phyloP scores from a whole-genome alignment of 2,113 vertebrate genomes.

The Eptesicus fuscus region DNA sequence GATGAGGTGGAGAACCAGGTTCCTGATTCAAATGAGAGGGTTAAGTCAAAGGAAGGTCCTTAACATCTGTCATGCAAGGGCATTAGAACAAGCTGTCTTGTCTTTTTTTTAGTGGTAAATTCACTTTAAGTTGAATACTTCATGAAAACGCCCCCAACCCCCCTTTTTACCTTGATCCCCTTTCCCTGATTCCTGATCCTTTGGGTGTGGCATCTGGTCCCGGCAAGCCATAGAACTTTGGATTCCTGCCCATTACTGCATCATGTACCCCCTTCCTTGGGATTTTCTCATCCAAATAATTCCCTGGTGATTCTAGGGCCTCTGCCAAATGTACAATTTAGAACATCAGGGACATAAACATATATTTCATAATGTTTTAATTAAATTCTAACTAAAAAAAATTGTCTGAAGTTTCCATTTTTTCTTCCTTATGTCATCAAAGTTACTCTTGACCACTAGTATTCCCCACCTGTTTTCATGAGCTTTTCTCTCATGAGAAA shows the following conservation, averaged over 20 bases:
- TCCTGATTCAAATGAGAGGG: background rate
- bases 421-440: background rate
- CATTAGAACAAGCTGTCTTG: too few relatives aligned
- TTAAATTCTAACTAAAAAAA: background rate
- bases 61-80: background rate
- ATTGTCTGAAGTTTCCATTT: background rate
- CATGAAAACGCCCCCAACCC: too few relatives aligned
- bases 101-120: too few relatives aligned
- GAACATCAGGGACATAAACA: background rate
- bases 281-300: background rate
- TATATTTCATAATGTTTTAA: background rate
- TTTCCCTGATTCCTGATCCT: background rate
- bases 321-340: background rate
- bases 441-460: background rate
- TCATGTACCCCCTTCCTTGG: background rate
- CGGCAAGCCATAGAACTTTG: background rate
- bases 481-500: constrained; percentile 4
- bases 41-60: background rate
- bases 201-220: background rate
- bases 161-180: too few relatives aligned
- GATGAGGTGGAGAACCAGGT: background rate
- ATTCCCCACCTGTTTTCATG: background rate
- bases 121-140: too few relatives aligned
- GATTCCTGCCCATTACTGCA: fast-evolving
- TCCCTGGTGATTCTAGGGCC: background rate